A percentile compares a stretch with the other conserved stretches of the same genome.
Evolutionary conservation across 2,888 invertebrate genomes (phyloP).

Genomic region (Hirtodrosophila confusa): DNA sequence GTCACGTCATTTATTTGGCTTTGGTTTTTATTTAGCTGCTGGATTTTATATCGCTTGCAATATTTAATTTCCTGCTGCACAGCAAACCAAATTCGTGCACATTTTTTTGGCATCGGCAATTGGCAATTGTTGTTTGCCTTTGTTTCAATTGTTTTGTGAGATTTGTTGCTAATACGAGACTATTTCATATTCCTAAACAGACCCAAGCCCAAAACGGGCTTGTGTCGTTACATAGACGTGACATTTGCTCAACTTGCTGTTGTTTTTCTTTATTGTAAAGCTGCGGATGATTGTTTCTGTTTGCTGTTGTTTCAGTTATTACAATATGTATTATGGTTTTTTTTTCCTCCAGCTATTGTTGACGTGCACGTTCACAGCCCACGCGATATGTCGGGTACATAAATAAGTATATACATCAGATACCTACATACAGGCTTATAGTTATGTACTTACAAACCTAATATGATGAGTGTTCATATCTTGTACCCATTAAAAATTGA

Average conservation of each 20-base stretch:
- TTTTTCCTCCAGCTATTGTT: slow-evolving; percentile 16
- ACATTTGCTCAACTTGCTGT: slow-evolving; percentile 58
- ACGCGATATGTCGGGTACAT: slow-evolving; percentile 24
- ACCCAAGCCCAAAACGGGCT: slow-evolving; percentile 18
- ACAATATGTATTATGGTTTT: slow-evolving; percentile 21
- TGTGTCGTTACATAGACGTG: slow-evolving; percentile 62
- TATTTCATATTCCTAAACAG: slow-evolving; percentile 28
- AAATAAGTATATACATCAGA: slow-evolving; percentile 1
- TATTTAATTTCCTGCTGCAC: slow-evolving; percentile 57
- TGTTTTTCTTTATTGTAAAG: slow-evolving; percentile 28
- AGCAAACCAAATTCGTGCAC: slow-evolving; percentile 41
- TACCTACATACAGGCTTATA: background rate
- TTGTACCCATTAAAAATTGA: no score
- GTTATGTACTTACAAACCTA: background rate
- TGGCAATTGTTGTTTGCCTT: slow-evolving; percentile 34
- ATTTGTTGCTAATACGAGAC: slow-evolving; percentile 41
- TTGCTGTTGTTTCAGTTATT: slow-evolving; percentile 24
- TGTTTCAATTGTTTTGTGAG: slow-evolving; percentile 29
- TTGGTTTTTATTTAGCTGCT: slow-evolving; percentile 34
- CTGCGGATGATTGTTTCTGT: slow-evolving; percentile 3
- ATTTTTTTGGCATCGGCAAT: slow-evolving; percentile 40
- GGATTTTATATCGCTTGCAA: slow-evolving; percentile 40
- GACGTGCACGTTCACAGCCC: slow-evolving; percentile 44
- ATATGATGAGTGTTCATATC: slow-evolving; percentile 2
- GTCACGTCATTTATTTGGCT: slow-evolving; percentile 53